Base-by-base conservation (phyloP, 2,113 vertebrate genomes). In the human region DNA sequence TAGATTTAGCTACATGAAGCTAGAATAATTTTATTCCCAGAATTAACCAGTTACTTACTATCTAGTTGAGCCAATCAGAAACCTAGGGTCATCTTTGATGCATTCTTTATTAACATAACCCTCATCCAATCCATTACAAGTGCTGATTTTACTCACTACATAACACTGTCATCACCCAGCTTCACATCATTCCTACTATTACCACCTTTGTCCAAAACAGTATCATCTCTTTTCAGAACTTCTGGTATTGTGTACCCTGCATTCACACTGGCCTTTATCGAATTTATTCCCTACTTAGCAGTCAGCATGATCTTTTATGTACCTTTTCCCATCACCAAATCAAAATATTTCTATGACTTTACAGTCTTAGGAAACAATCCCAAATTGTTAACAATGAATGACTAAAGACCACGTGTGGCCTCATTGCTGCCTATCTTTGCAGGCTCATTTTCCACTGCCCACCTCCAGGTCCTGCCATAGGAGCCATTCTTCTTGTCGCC, bases 401-500 rank as follows among this genome's bases (percentile, higher is more conserved):
- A 38, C 48, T 45, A n/a, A 80, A 61, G 12, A n/a, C 6, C 8
- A 25, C 61, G 22, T 23, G 32, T 12, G 45, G 22, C 16, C 32
- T 66, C 38, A 8, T 27, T 6, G 5, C 10, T 64, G 27, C 20
- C 43, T 35, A 0, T 38, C 16, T 84, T n/a, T n/a, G 23, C 16
- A 84, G 13, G 35, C 18, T 38, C 8, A 12, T 5, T 27, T 23
- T 25, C 61, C 35, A 23, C 2, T 2, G 0, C 25, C 10, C 2
- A 2, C 22, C 18, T 2, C 22, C 17, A 20, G 6, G 6, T 35
- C 3, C 8, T 40, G 25, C 8, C 10, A 2, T 6, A 23, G 50
- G 12, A 90, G 4, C 38, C 17, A 57, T 5, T 82, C 32, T 57
- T 11, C 9, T 55, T 10, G 27, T 30, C 5, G 6, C 0, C 38